A percentile compares a stretch with the other conserved stretches of the same genome.
phyloP scores from a whole-genome alignment of 2,113 vertebrate species.

The Mystacornis crossleyi region DNA sequence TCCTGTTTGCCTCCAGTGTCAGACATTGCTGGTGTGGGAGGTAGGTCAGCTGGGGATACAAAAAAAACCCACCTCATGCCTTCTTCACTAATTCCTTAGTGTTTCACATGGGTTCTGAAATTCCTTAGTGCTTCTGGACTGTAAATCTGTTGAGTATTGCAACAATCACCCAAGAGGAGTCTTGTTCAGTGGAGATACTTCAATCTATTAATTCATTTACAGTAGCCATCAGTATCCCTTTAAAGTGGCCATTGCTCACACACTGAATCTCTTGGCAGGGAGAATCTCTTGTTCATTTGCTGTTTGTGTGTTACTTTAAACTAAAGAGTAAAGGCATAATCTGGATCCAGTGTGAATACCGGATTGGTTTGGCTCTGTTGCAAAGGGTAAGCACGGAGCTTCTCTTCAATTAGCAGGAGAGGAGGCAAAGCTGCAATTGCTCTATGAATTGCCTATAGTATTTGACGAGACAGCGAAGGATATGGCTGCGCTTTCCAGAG shows the following conservation, averaged over 20 bases:
- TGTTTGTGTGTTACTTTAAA: background rate
- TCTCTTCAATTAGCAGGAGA: constrained; percentile 18
- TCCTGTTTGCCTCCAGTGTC: background rate
- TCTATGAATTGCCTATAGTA: background rate
- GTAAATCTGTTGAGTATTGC: background rate
- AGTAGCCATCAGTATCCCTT: background rate
- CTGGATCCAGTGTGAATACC: background rate
- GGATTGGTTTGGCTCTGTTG: background rate
- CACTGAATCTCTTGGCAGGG: background rate
- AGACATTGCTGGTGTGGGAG: background rate
- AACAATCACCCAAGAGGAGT: background rate
- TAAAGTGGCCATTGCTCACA: background rate
- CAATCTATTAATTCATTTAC: background rate
- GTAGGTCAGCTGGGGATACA: background rate
- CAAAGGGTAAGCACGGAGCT: background rate
- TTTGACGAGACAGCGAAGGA: background rate
- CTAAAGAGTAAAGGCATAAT: background rate
- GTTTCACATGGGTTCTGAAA: background rate
- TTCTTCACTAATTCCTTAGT: background rate
- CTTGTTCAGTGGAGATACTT: background rate
- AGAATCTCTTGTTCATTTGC: background rate
- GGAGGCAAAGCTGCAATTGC: background rate
- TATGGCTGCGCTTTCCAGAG: background rate
- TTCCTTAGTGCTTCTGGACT: background rate
- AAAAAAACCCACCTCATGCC: background rate